Evolutionary conservation across 2,113 vertebrate genomes (phyloP).

Genomic region (Typhlomys cinereus): DNA sequence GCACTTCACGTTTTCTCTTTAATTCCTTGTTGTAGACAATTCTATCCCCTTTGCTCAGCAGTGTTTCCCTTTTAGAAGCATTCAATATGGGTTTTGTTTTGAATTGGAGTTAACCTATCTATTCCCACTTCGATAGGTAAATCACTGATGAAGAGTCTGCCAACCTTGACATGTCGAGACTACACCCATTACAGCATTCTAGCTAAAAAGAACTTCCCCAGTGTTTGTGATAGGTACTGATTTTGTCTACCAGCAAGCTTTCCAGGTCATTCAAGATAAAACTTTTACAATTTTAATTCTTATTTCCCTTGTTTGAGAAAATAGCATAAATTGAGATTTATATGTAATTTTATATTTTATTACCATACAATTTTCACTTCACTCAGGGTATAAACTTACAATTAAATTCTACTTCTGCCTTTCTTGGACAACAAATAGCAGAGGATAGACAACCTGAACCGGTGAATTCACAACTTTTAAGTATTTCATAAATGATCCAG

Average conservation of each 20-base stretch:
- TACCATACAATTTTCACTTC: slow-evolving; percentile 26
- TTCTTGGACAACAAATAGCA: slow-evolving; percentile 15
- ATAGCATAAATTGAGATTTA: neutral
- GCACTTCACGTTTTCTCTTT: slow-evolving; percentile 6
- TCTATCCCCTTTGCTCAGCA: neutral
- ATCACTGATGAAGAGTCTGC: neutral
- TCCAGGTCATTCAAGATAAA: slow-evolving; percentile 30
- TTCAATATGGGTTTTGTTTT: neutral
- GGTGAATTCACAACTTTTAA: neutral
- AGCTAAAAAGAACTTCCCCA: neutral
- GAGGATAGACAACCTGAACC: neutral
- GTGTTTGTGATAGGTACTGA: neutral
- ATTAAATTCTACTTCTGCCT: slow-evolving; percentile 11
- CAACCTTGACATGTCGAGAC: neutral
- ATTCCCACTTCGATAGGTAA: neutral
- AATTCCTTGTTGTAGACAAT: neutral
- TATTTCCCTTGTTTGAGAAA: neutral
- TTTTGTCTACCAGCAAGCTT: slow-evolving; percentile 17
- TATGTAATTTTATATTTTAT: slow-evolving; percentile 32
- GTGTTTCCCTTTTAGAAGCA: neutral
- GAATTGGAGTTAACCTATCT: neutral
- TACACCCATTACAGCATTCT: neutral
- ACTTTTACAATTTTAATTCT: neutral
- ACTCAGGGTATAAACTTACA: neutral
- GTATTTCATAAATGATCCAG: slow-evolving; percentile 68